These are phyloP conservation scores for Apodemia duryi DNA, from an alignment of 2,888 invertebrate species.

Conservation along the genomic window DNA sequence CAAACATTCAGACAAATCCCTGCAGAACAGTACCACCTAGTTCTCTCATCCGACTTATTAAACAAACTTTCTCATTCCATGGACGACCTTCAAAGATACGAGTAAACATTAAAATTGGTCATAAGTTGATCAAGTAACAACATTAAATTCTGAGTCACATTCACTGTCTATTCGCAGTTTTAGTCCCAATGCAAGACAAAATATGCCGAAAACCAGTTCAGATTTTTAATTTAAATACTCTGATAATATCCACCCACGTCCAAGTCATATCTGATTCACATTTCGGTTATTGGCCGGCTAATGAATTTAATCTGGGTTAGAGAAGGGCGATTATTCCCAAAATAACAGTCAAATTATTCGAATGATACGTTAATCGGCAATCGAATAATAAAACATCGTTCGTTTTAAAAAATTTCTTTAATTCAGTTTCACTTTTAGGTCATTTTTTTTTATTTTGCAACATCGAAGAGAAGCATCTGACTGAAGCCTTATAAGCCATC, in stretches of 20 bases:
- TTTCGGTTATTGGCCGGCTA: constrained; percentile 29
- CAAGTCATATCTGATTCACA: constrained; percentile 26
- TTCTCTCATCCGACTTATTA: too few species aligned
- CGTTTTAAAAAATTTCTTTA: too few species aligned
- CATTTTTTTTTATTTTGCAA: too few species aligned
- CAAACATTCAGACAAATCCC: too few species aligned
- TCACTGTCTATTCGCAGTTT: constrained; percentile 11
- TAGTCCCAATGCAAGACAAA: constrained; percentile 2
- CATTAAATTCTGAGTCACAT: not conserved
- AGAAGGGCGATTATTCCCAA: not conserved
- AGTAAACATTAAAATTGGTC: not conserved
- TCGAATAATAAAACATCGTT: not conserved
- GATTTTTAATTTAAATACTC: constrained; percentile 25
- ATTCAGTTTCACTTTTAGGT: too few species aligned
- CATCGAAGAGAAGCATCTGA: too few species aligned
- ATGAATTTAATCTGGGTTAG: constrained; percentile 22
- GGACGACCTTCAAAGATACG: not conserved
- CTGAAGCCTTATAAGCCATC: too few species aligned
- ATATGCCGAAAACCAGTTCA: constrained; percentile 25
- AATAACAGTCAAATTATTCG: not conserved
- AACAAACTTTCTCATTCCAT: not conserved
- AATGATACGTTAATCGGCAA: not conserved
- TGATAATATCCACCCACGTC: constrained; percentile 25
- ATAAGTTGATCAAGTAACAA: not conserved
- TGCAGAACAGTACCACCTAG: too few species aligned